Percentiles rank a stretch among this genome's conserved stretches.
Evolutionary conservation across 2,888 invertebrate genomes (phyloP).

Genomic region (Synanthedon tipuliformis): DNA sequence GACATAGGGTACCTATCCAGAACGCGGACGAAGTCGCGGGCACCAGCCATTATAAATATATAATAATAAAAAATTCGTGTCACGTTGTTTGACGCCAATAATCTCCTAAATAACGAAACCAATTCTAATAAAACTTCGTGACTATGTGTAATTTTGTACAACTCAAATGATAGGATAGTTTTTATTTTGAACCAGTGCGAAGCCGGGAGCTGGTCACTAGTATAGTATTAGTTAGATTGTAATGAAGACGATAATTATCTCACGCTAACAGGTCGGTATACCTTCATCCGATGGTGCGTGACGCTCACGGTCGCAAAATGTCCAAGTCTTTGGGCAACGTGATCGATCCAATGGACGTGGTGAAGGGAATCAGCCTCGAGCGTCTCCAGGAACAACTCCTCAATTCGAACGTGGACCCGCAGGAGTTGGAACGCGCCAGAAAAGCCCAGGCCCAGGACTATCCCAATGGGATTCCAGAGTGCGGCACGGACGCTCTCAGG

Average conservation of each 20-base stretch:
- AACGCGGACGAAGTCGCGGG: no score
- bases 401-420: conserved; percentile 87
- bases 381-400: conserved; percentile 80
- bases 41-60: no score
- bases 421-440: conserved; percentile 82
- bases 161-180: no score
- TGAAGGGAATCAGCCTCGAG: conserved; percentile 85
- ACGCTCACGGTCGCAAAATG: conserved; percentile 99
- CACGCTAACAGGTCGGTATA: conserved; percentile 79
- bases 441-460: conserved; percentile 82
- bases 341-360: conserved; percentile 96
- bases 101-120: no score
- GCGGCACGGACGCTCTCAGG: conserved; percentile 93
- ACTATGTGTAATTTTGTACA: no score
- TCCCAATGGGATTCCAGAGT: conserved; percentile 95
- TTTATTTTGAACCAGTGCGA: no score
- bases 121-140: no score
- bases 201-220: no score
- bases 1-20: no score
- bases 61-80: no score
- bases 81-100: no score
- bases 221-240: not conserved
- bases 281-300: conserved; percentile 96
- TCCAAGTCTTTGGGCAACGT: conserved; percentile 98
- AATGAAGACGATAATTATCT: not conserved